A percentile compares a stretch with the other conserved stretches of the same genome.
Evolutionary conservation across 92 coral and sea anemone species (phyloP).

Genomic region (Heteractis magnifica): DNA sequence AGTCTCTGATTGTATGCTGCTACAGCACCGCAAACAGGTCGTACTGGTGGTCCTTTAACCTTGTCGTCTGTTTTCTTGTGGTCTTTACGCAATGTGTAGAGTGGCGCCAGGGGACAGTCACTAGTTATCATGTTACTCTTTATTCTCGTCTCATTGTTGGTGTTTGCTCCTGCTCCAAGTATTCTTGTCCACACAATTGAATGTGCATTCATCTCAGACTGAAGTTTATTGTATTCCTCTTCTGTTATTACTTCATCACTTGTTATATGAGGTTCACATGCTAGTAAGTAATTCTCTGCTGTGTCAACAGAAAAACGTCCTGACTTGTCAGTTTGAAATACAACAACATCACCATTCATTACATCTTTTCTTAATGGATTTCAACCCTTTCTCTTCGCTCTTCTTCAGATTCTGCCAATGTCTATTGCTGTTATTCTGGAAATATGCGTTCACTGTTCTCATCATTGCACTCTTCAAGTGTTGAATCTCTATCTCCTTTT

Average conservation of each 20-base stretch:
- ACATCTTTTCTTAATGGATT: too few relatives aligned
- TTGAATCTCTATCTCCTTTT: too few relatives aligned
- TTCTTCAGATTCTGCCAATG: too few relatives aligned
- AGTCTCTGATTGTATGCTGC: slow-evolving; percentile 27
- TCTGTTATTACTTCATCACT: background rate
- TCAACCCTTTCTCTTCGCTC: too few relatives aligned
- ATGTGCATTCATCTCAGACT: slow-evolving; percentile 39
- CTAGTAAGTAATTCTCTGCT: too few relatives aligned
- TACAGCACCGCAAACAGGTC: slow-evolving; percentile 42
- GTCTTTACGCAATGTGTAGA: slow-evolving; percentile 38
- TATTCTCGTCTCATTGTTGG: slow-evolving; percentile 7
- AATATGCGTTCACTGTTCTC: too few relatives aligned
- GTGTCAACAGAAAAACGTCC: too few relatives aligned
- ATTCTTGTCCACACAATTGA: slow-evolving; percentile 33
- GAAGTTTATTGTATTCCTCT: background rate
- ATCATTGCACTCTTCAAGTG: too few relatives aligned
- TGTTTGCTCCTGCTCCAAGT: slow-evolving; percentile 16
- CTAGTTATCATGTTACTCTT: slow-evolving; percentile 35
- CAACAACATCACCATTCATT: too few relatives aligned
- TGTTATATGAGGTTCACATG: too few relatives aligned
- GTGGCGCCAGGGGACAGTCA: slow-evolving; percentile 32
- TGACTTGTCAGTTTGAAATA: too few relatives aligned
- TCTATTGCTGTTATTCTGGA: too few relatives aligned
- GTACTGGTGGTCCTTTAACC: slow-evolving; percentile 24
- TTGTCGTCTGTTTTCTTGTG: slow-evolving; percentile 18